These are phyloP conservation scores for Triplophysa yarkandensis DNA, from an alignment of 2,797 vertebrate genomes.

Conservation along the genomic window DNA sequence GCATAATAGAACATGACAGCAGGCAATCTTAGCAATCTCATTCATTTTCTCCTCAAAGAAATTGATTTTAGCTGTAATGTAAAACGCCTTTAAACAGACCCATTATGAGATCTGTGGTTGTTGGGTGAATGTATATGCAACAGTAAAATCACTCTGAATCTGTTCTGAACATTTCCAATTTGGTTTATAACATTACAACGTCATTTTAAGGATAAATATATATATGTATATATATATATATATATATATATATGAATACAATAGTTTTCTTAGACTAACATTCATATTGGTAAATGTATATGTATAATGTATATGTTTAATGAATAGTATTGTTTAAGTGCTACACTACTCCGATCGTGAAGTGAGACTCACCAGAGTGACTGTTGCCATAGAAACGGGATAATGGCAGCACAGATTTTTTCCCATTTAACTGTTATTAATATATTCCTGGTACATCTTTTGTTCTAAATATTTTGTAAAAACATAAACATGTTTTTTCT, in stretches of 20 bases:
- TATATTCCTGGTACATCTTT: too few species aligned
- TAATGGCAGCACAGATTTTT: too few species aligned
- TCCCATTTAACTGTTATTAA: too few species aligned
- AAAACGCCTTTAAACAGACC: background rate
- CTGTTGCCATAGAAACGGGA: background rate
- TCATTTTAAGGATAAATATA: too few species aligned
- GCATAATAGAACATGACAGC: background rate
- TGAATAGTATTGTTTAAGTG: too few species aligned
- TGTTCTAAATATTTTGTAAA: background rate
- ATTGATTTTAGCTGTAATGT: background rate
- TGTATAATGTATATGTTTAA: too few species aligned
- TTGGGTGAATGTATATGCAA: background rate
- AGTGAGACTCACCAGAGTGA: background rate
- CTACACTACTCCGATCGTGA: background rate
- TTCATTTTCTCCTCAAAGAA: conserved; percentile 3
- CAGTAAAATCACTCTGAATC: background rate
- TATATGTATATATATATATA: too few species aligned
- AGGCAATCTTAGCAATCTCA: background rate
- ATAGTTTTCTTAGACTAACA: too few species aligned
- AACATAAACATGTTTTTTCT: background rate
- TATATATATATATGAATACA: too few species aligned
- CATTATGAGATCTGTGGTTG: background rate
- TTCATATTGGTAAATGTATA: too few species aligned
- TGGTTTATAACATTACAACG: too few species aligned
- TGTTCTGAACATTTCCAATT: background rate